Conservation (phyloP, 2,888 invertebrate genomes). For the Gari tellinella region DNA sequence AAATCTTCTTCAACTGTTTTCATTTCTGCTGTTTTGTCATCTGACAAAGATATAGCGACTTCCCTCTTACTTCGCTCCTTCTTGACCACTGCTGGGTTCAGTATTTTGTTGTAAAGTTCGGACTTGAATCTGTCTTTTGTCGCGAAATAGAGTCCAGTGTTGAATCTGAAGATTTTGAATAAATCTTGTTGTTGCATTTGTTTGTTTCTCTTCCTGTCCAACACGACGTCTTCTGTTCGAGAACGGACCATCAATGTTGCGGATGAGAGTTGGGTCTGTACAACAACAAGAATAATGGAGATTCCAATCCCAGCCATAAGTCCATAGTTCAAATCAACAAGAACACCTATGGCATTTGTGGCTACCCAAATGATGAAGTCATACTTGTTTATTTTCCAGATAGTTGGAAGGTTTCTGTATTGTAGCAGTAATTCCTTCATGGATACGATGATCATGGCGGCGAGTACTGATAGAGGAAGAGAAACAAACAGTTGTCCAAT, state of each 20-base stretch:
- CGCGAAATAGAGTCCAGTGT: conserved; percentile 50
- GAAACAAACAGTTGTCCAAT: conserved; percentile 76
- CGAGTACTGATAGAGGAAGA: conserved; percentile 81
- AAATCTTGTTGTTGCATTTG: conserved; percentile 23
- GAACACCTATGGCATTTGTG: conserved; percentile 65
- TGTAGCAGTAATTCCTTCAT: conserved; percentile 87
- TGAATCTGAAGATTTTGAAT: conserved; percentile 51
- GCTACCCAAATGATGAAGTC: conserved; percentile 87
- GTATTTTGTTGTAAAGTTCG: conserved; percentile 36
- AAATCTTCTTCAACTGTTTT: too few species aligned
- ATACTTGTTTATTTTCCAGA: conserved; percentile 90
- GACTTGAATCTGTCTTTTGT: conserved; percentile 54
- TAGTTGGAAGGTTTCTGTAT: conserved; percentile 88
- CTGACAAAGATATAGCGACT: too few species aligned
- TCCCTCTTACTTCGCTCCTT: neutral
- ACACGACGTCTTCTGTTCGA: conserved; percentile 37
- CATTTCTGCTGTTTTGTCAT: too few species aligned
- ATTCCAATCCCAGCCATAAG: conserved; percentile 70
- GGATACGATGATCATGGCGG: conserved; percentile 84
- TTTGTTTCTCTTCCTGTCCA: conserved; percentile 9
- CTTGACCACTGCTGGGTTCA: conserved; percentile 27
- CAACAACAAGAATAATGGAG: conserved; percentile 66
- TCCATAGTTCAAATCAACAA: conserved; percentile 75
- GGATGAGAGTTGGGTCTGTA: conserved; percentile 60
- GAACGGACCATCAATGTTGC: conserved; percentile 51